Percentiles rank a stretch among this genome's conserved stretches.
phyloP scores from a whole-genome alignment of 2,888 invertebrate genomes.

The Automeris io region DNA sequence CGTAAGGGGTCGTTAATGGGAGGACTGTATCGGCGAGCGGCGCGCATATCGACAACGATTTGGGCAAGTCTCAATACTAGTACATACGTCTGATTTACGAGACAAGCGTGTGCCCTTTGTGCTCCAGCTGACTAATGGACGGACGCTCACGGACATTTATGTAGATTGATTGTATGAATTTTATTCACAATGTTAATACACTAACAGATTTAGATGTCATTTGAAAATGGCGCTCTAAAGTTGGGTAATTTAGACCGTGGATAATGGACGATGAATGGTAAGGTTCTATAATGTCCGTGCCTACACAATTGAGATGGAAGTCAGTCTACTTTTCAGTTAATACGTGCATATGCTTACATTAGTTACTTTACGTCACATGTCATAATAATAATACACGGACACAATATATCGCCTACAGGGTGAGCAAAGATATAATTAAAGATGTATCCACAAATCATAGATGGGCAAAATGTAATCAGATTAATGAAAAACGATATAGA shows the following conservation, averaged over 20 bases:
- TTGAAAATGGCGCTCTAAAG: slow-evolving; percentile 77
- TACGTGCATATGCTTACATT: slow-evolving; percentile 25
- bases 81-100: slow-evolving; percentile 74
- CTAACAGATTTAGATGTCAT: slow-evolving; percentile 78
- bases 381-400: background rate
- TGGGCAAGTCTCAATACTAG: slow-evolving; percentile 70
- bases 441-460: too few relatives aligned
- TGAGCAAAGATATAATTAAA: too few relatives aligned
- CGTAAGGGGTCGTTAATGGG: slow-evolving; percentile 66
- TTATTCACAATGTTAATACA: slow-evolving; percentile 78
- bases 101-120: slow-evolving; percentile 76
- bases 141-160: slow-evolving; percentile 77
- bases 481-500: too few relatives aligned
- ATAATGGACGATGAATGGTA: slow-evolving; percentile 75
- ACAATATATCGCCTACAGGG: too few relatives aligned
- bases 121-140: slow-evolving; percentile 74
- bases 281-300: slow-evolving; percentile 59
- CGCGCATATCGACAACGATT: slow-evolving; percentile 65
- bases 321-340: slow-evolving; percentile 39
- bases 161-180: slow-evolving; percentile 78
- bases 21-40: slow-evolving; percentile 43
- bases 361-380: slow-evolving; percentile 11
- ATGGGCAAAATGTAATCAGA: too few relatives aligned
- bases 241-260: slow-evolving; percentile 77
- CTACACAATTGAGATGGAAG: slow-evolving; percentile 62